Evolutionary conservation across 2,888 invertebrate species (phyloP).

Genomic region (Drosophila melanosoma): DNA sequence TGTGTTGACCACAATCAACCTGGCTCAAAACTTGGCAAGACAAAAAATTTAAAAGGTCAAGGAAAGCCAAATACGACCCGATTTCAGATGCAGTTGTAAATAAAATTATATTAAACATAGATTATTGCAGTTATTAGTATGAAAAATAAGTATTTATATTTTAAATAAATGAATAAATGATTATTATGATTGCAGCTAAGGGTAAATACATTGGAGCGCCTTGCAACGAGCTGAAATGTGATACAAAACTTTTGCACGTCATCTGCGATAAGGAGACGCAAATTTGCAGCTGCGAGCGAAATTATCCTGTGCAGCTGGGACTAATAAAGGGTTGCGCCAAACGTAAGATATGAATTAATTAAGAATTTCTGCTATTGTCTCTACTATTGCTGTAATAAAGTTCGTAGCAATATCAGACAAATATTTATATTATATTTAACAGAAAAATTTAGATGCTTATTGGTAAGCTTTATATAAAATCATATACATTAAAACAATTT

Average conservation of each 20-base stretch:
- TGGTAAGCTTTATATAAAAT: not conserved
- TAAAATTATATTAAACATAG: not conserved
- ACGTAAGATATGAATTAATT: conserved; percentile 87
- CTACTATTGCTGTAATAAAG: not conserved
- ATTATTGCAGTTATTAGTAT: conserved; percentile 7
- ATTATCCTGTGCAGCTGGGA: conserved; percentile 92
- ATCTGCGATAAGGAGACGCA: conserved; percentile 90
- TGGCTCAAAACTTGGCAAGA: conserved; percentile 34
- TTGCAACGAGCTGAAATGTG: conserved; percentile 90
- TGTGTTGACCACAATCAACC: conserved; percentile 30
- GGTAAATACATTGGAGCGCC: conserved; percentile 92
- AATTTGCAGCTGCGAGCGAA: conserved; percentile 92
- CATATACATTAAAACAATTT: not conserved
- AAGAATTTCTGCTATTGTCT: not conserved
- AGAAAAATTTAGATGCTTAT: not conserved
- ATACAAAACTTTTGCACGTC: conserved; percentile 90
- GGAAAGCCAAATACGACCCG: conserved; percentile 29
- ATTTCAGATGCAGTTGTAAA: conserved; percentile 10
- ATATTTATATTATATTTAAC: not conserved
- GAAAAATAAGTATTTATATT: not conserved
- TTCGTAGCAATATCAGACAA: not conserved
- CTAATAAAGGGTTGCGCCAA: conserved; percentile 92
- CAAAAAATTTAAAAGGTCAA: conserved; percentile 48
- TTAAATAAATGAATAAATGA: not conserved
- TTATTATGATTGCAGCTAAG: conserved; percentile 86